phyloP scores from a whole-genome alignment of 2,797 vertebrate species.

The Heteromormyrus szaboi region DNA sequence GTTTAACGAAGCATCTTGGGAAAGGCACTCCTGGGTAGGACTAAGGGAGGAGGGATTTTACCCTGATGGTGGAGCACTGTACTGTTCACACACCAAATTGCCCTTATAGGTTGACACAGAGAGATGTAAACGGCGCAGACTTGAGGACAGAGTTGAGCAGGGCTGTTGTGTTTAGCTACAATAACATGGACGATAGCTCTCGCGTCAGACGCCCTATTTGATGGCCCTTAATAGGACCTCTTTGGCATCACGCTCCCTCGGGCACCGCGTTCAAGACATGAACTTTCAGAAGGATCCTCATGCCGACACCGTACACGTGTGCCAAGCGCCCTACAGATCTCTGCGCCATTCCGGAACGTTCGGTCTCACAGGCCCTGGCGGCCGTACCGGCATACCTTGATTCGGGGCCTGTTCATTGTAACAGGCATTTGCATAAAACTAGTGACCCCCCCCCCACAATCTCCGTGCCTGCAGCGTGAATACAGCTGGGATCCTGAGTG shows the following conservation, averaged over 20 bases:
- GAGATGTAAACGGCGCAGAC: neutral
- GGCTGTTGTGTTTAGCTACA: neutral
- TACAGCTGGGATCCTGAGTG: constrained; percentile 1
- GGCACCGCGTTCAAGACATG: neutral
- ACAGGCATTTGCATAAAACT: neutral
- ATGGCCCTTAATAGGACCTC: neutral
- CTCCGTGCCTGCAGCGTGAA: neutral
- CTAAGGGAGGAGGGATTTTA: neutral
- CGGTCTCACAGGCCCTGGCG: neutral
- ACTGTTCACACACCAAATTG: neutral
- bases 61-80: neutral
- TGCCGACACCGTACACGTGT: neutral
- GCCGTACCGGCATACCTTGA: neutral
- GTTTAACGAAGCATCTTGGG: too few relatives aligned
- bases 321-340: neutral
- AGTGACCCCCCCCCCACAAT: neutral
- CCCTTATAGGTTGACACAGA: neutral
- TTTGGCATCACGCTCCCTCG: neutral
- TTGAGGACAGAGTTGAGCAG: neutral
- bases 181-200: neutral
- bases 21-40: neutral
- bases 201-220: neutral
- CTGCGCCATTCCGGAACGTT: neutral
- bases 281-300: neutral
- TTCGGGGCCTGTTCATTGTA: constrained; percentile 1